Percentiles rank a stretch among this genome's conserved stretches.
These are phyloP conservation scores for Meandrusa payeni DNA, from an alignment of 2,888 invertebrate genomes.

Conservation along the genomic window DNA sequence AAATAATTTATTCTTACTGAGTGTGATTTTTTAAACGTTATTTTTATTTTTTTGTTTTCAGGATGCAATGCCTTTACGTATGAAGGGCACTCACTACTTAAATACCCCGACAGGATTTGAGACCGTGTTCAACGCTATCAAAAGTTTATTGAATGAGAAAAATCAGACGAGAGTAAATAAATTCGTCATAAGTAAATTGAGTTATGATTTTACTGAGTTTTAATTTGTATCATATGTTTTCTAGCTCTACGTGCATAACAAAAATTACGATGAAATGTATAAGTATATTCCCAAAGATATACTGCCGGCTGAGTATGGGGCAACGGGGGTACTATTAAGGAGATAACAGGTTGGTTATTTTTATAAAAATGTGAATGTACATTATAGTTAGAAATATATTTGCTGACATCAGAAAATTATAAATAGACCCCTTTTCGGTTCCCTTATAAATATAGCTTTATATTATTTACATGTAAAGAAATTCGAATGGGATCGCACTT, in stretches of 20 bases:
- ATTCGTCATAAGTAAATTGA: background rate
- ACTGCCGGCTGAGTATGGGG: slow-evolving; percentile 82
- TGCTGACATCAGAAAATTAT: too few species aligned
- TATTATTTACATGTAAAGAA: too few species aligned
- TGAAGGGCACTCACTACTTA: slow-evolving; percentile 80
- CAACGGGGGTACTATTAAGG: slow-evolving; percentile 62
- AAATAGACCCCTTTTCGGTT: too few species aligned
- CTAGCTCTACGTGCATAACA: slow-evolving; percentile 70
- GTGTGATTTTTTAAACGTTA: too few species aligned
- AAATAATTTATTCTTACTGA: too few species aligned
- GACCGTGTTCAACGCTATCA: slow-evolving; percentile 73
- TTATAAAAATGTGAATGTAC: too few species aligned
- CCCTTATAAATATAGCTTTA: too few species aligned
- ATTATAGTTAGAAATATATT: too few species aligned
- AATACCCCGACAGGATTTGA: slow-evolving; percentile 81
- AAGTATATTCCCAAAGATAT: slow-evolving; percentile 68
- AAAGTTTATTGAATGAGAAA: slow-evolving; percentile 79
- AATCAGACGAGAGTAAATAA: slow-evolving; percentile 74
- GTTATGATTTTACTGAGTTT: background rate
- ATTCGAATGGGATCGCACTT: too few species aligned
- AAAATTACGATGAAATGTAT: slow-evolving; percentile 66
- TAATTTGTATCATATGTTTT: slow-evolving; percentile 28
- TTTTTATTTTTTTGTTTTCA: slow-evolving; percentile 45
- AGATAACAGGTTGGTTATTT: slow-evolving; percentile 28
- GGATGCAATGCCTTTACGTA: slow-evolving; percentile 80